Percentiles rank a stretch among this genome's conserved stretches.
phyloP scores from a whole-genome alignment of 2,113 vertebrate genomes.

The Sapajus apella region DNA sequence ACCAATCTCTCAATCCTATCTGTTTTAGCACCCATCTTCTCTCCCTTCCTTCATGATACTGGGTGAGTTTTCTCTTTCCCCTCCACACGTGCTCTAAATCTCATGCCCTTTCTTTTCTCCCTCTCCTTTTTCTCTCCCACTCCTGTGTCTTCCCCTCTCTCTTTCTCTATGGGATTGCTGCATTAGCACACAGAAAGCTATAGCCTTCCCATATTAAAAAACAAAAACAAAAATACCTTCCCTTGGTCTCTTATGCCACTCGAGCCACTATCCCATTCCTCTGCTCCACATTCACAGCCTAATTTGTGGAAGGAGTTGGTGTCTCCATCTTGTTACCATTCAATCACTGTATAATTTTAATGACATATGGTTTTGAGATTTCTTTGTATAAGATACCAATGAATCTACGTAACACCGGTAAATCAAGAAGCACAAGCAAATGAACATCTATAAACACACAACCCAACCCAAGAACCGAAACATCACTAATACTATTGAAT shows the following conservation, averaged over 20 bases:
- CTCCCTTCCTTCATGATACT: background rate
- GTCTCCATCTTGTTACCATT: background rate
- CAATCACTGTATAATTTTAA: background rate
- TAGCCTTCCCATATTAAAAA: background rate
- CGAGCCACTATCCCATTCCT: background rate
- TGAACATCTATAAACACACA: background rate
- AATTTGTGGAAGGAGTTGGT: background rate
- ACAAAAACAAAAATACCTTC: background rate
- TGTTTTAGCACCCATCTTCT: background rate
- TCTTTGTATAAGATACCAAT: background rate
- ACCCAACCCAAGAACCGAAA: background rate
- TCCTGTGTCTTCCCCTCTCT: background rate
- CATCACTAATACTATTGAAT: background rate
- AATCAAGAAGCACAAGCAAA: slow-evolving; percentile 11
- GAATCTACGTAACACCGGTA: background rate
- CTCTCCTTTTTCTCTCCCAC: background rate
- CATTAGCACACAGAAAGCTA: background rate
- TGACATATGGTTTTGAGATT: background rate
- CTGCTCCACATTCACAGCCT: background rate
- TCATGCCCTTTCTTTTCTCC: background rate
- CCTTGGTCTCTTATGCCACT: background rate
- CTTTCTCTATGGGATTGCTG: background rate
- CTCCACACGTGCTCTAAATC: background rate
- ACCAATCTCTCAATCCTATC: background rate
- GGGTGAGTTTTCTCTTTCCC: background rate